Base-by-base conservation (phyloP, 2,797 vertebrate genomes). In the Bovichtus diacanthus region DNA sequence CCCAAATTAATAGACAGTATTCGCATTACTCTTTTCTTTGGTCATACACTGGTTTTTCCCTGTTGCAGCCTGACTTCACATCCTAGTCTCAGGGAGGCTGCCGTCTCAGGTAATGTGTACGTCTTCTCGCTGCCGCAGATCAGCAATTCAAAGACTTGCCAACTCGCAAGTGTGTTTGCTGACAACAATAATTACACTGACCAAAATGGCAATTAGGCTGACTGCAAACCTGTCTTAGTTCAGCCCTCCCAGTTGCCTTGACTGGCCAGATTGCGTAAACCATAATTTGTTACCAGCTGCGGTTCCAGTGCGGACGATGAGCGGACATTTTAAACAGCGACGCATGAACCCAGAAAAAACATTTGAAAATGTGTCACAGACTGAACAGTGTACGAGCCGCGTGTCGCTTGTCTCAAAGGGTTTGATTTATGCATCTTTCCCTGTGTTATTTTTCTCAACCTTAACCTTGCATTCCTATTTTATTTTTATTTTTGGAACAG, bases 121-220 rank as follows among this genome's bases (percentile, higher is more conserved):
- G 55, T 79, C 77, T 23, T 55, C 66, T 29, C 59, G 63, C 80
- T 63, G 44, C 76, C 58, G 51, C 81, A 80, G 53, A 87, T 87
- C 86, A 91, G 77, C 83, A 80, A 72, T 54, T 85, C 71, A 87
- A 74, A 86, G 75, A 70, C 87, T 47, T 70, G 78, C 78, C 79
- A 88, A 74, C 84, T 72, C 64, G 41, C 75, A 51, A 61, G 72
- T 41, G 60, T 74, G 76, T 87, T 81, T 73, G 70, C 80, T 36
- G 70, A 94, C 83, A 92, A 88, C 90, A 93, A 60, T 92, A 93
- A 95, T 95, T 95, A 94, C 78, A 70, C 49, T 50, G 65, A 87
- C 78, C 89, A 93, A 94, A 94, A 93, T 88, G 78, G 82, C 86
- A 92, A 92, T 95, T 94, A 93, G 62, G 27, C 29, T 7, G 59